Evolutionary conservation across 2,797 vertebrate species (phyloP).

Genomic region (Allochrocebus solatus): DNA sequence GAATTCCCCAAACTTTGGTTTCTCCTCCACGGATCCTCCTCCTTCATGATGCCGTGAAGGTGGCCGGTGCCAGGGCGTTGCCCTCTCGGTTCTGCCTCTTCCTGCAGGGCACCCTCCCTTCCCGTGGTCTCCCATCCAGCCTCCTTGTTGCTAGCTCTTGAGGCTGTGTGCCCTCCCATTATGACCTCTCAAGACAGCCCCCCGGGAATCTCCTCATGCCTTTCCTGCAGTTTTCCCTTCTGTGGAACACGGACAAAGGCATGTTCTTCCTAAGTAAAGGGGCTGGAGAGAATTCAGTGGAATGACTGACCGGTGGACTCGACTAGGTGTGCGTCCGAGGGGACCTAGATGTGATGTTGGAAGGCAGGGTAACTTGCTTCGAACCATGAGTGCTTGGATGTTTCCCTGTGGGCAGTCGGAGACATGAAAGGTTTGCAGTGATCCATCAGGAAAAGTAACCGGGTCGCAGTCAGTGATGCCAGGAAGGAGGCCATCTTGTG

Average conservation of each 20-base stretch:
- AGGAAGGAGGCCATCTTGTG: neutral
- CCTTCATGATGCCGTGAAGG: neutral
- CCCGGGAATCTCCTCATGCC: too few species aligned
- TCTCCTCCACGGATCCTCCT: neutral
- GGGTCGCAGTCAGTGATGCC: neutral
- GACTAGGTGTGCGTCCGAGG: accelerated
- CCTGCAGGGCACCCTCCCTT: too few species aligned
- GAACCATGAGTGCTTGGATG: neutral
- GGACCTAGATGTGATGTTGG: neutral
- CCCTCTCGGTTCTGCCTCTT: neutral
- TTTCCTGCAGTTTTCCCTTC: neutral
- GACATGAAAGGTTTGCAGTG: too few species aligned
- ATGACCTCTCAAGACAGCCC: neutral
- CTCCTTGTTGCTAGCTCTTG: neutral
- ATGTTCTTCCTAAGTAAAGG: neutral
- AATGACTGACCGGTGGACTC: neutral
- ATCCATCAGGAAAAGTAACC: neutral
- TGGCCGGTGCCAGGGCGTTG: neutral
- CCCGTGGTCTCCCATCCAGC: neutral
- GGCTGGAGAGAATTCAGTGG: neutral
- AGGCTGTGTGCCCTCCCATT: neutral
- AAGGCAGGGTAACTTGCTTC: neutral
- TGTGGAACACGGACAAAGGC: neutral
- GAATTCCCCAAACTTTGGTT: neutral
- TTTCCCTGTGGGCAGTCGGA: neutral